A percentile compares a stretch with the other conserved stretches of the same genome.
These are phyloP conservation scores for Dendrocopos noguchii DNA, from an alignment of 2,113 vertebrate species.

Conservation along the genomic window DNA sequence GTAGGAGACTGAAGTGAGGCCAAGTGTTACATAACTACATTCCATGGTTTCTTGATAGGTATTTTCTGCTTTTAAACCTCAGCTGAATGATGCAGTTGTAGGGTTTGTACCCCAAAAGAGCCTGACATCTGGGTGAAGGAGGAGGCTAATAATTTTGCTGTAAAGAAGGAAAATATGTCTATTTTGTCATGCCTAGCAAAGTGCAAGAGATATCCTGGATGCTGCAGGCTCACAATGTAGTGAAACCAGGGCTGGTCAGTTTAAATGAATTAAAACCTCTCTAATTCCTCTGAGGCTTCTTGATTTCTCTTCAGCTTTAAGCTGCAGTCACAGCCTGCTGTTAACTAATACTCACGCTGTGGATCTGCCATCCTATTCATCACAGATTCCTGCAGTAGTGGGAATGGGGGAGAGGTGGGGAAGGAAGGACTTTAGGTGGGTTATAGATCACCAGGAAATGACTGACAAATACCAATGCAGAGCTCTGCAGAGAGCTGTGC, in stretches of 20 bases:
- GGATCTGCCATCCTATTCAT: constrained; percentile 63
- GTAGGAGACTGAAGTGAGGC: neutral
- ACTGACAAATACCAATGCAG: constrained; percentile 57
- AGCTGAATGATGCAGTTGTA: neutral
- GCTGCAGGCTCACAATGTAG: constrained; percentile 4
- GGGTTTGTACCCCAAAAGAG: constrained; percentile 4
- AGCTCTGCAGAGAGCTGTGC: neutral
- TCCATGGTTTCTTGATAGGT: neutral
- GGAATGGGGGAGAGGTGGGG: neutral
- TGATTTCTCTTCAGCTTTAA: constrained; percentile 54
- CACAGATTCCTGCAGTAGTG: constrained; percentile 58
- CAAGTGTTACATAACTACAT: neutral
- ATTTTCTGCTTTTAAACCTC: constrained; percentile 21
- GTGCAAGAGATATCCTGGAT: constrained; percentile 30
- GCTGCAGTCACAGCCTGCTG: constrained; percentile 50
- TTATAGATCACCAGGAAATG: constrained; percentile 53
- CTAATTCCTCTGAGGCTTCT: constrained; percentile 45
- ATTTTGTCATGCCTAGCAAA: constrained; percentile 28
- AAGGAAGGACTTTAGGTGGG: neutral
- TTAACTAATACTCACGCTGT: constrained; percentile 48
- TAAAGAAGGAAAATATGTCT: constrained; percentile 34
- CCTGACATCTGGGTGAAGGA: constrained; percentile 18
- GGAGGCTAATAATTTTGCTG: neutral
- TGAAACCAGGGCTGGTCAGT: constrained; percentile 36
- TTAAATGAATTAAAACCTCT: constrained; percentile 58